Evolutionary conservation across 1,140 invertebrate genomes (phyloP).

Genomic region (Drosophila auraria): DNA sequence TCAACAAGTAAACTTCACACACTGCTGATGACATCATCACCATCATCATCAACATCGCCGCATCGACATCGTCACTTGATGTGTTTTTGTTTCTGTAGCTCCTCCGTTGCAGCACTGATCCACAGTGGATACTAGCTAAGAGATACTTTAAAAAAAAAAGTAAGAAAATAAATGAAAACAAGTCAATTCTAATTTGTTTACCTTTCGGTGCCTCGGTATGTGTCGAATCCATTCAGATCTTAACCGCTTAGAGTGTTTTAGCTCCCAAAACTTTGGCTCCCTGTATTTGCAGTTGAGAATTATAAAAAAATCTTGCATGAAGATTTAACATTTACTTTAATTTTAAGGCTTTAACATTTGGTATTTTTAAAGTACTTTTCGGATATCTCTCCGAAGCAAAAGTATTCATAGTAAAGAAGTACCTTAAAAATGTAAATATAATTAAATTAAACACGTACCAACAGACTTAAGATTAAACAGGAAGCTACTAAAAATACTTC

Average conservation of each 20-base stretch:
- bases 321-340: neutral
- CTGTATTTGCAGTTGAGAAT: too few species aligned
- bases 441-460: neutral
- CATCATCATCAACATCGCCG: conserved; percentile 17
- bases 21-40: conserved; percentile 69
- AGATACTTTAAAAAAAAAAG: too few species aligned
- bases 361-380: neutral
- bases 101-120: conserved; percentile 17
- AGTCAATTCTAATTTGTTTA: too few species aligned
- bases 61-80: conserved; percentile 31
- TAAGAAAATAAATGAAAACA: neutral
- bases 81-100: conserved; percentile 9
- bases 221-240: too few species aligned
- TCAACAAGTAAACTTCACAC: conserved; percentile 66
- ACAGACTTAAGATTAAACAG: neutral
- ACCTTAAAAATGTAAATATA: neutral
- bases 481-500: neutral
- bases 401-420: neutral
- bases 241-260: too few species aligned
- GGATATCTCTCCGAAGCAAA: neutral
- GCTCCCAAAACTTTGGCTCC: too few species aligned
- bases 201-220: too few species aligned
- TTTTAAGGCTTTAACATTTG: neutral
- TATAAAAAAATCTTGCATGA: neutral
- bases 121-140: conserved; percentile 15